Evolutionary conservation across 2,113 vertebrate species (phyloP).

Genomic region (Ellobius talpinus): DNA sequence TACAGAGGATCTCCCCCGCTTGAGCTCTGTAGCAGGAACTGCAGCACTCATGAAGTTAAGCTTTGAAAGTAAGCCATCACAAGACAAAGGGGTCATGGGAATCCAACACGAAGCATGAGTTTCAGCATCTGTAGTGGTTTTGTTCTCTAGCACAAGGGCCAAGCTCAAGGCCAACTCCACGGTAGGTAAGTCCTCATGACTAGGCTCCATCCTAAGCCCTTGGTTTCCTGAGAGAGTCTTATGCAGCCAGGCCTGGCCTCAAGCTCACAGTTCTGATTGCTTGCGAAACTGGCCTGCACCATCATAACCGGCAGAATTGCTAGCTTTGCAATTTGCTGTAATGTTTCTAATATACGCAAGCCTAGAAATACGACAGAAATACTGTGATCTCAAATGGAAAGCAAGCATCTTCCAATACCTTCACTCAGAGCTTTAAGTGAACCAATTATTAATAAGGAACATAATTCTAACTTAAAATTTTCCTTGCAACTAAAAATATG

Average conservation of each 20-base stretch:
- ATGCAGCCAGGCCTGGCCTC: neutral
- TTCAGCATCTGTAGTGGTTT: neutral
- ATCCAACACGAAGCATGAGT: neutral
- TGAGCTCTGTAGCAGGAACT: neutral
- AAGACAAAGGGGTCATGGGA: neutral
- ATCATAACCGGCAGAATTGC: neutral
- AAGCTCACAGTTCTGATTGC: neutral
- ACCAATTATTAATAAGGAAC: slow-evolving; percentile 1
- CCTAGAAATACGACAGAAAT: neutral
- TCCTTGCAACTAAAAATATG: neutral
- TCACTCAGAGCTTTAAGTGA: neutral
- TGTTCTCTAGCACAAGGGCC: neutral
- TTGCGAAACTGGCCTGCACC: neutral
- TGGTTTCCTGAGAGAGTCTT: neutral
- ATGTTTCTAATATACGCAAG: neutral
- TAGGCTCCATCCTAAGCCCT: neutral
- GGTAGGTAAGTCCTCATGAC: neutral
- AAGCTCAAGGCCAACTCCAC: neutral
- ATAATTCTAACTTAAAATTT: neutral
- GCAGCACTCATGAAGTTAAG: fast-evolving
- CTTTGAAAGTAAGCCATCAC: neutral
- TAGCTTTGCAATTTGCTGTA: neutral
- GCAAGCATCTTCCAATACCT: neutral
- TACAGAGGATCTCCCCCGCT: neutral
- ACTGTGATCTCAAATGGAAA: neutral